Base-by-base conservation (phyloP, 2,797 vertebrate species). In the Capromys pilorides region DNA sequence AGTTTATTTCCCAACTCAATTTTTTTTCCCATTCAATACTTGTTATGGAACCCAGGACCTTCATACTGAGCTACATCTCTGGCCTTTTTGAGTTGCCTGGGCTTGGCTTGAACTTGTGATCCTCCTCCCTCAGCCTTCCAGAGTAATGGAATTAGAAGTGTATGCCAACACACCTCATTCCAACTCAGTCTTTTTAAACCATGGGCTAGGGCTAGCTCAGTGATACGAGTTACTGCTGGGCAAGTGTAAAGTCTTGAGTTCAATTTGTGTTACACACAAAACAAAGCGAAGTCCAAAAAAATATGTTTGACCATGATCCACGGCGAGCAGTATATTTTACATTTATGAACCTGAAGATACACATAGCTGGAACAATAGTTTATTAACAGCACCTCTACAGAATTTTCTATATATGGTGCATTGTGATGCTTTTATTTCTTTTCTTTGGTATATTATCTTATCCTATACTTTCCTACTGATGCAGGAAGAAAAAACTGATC, bases 151-250 rank as follows among this genome's bases (percentile, higher is more conserved):
- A 79, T 54, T 79, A 33, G 7, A 79, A 16, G 18, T 79, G 9
- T 51, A 51, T 51, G 49, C 49, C 49, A 54, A 18, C 18, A 79
- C 9, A 21, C 49, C 49, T 33, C 18, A 31, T 16, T 79, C 49
- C 45, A 86, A 39, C 36, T 87, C 57, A 69, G 41, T 91, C 80
- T 91, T 94, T 96, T 69, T 4, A 88, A 91, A 93, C 51, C 2
- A 49, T 64, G 22, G 59, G 7, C 22, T 24, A 7, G 59, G 7
- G 21, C 22, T 61, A 61, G 22, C 59, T 61, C 59, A 61, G 59
- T 61, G 59, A 4, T 24, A 61, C 59, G 26, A 61, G 22, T 24
- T 8, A 22, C 8, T 61, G 0, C 22, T 24, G 22, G 59, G 59
- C 59, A 61, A 8, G 59, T 24, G 22, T 21, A 61, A 61, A 24